Evolutionary conservation across 1,140 invertebrate species (phyloP), one percentile per base, ranked within the genome.

Genomic region (Drosophila quadrilineata): DNA sequence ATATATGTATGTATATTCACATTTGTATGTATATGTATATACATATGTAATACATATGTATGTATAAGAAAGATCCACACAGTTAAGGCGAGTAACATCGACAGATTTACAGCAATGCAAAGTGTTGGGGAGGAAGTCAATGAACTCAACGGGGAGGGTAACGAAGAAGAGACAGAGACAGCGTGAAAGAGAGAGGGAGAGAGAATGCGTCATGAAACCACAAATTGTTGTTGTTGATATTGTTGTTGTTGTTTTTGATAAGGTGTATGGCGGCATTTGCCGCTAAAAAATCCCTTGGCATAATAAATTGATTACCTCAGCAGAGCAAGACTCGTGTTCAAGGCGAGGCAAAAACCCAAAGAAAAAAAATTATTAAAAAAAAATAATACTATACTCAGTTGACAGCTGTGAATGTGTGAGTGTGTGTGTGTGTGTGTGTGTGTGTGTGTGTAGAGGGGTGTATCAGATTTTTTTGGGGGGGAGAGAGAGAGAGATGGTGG

Each of bases 281-380:
- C n/a, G n/a, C n/a, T n/a, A 31, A 43, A 8, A 31, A 62, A 62
- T 52, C 57, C 57, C 64, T 31, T 28, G 31, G 22, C 38, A 64
- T 46, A 52, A 48, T 26, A 41, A 40, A 67, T 72, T 58, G 75
- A 77, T 77, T 79, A 79, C 75, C 74, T 79, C 75, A 79, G 56
- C 40, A 31, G 56, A n/a, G n/a, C n/a, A n/a, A n/a, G n/a, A 58
- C 59, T 56, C 60, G 49, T 63, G 54, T 63, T 58, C 64, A 79
- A 79, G 74, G 75, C 69, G 66, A 48, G 70, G 69, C 63, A n/a
- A n/a, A n/a, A n/a, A n/a, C 54, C 46, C 17, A 21, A 46, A 50
- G 43, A 17, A 3, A 21, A 38, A 43, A 41, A 21, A 9, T 2
- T 36, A 59, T 35, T 59, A 52, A 66, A n/a, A n/a, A n/a, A n/a